A percentile compares a stretch with the other conserved stretches of the same genome.
Conservation (phyloP, 2,888 invertebrate species). For the Lamellibrachia columna region DNA sequence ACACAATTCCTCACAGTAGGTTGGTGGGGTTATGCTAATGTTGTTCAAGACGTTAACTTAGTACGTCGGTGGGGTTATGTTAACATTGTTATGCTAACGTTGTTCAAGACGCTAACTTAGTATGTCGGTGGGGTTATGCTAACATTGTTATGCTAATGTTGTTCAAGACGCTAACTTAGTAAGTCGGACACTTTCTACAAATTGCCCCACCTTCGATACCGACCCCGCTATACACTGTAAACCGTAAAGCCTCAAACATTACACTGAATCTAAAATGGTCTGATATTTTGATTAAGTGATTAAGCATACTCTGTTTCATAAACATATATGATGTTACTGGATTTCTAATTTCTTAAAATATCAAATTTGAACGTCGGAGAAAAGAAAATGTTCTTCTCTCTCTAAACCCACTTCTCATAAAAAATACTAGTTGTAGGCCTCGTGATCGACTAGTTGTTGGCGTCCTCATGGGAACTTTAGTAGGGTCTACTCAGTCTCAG, state of each 20-base stretch:
- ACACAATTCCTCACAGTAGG: too few species aligned
- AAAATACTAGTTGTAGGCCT: too few species aligned
- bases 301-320: background rate
- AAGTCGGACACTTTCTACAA: background rate
- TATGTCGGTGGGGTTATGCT: too few species aligned
- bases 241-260: background rate
- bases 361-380: background rate
- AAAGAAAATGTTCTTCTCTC: background rate
- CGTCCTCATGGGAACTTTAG: background rate
- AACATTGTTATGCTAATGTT: background rate
- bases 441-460: background rate
- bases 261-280: background rate
- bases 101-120: too few species aligned
- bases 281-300: background rate
- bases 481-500: background rate
- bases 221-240: background rate
- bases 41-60: too few species aligned
- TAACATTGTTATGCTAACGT: too few species aligned
- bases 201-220: background rate
- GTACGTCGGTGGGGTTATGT: too few species aligned
- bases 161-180: background rate
- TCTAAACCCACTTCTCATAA: background rate
- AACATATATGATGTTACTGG: background rate
- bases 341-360: background rate
- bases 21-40: too few species aligned